Base-by-base conservation (phyloP, 2,888 invertebrate species). In the Erannis defoliaria region DNA sequence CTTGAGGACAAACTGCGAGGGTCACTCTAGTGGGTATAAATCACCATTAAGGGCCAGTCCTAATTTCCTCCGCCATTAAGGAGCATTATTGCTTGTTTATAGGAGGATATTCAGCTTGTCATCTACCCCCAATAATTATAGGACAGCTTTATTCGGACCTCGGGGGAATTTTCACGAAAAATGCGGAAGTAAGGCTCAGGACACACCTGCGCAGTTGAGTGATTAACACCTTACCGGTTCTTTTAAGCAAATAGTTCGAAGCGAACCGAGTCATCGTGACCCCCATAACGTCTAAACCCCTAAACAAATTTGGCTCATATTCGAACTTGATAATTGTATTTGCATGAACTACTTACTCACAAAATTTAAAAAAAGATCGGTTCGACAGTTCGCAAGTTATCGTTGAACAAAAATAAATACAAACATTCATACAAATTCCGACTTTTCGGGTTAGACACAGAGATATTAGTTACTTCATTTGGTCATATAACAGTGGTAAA, bases 31-130 rank as follows among this genome's bases (percentile, higher is more conserved):
- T 14, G 53, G 48, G 46, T 29, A 64, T 64, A 64, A 64, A 64
- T 64, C 64, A 64, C 64, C 64, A 64, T 64, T 64, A 64, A 37
- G 49, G 55, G 48, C 29, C 59, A 58, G 59, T 56, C 64, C 64
- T 64, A 64, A 64, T 64, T 64, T 59, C 64, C 46, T 50, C 48
- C 35, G 55, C 55, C 64, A 64, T 64, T 64, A 64, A 53, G 59
- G 42, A 42, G 64, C 64, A 60, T 60, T 64, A 64, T 64, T 60
- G 55, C 59, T 53, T 59, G 55, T 64, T 60, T 64, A 56, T 63
- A 55, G 43, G 42, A 26, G 21, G 55, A 55, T 64, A 64, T 64
- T 60, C 53, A 23, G 46, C 64, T 51, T 56, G 64, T 64, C 64
- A 64, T 64, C 64, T 58, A 50, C 55, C 49, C 49, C 31, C 45